Evolutionary conservation across 30 jellyfish, hydroid and myxozoan genomes (phyloP), one percentile per base, ranked within the genome.

Genomic region (Aurelia sp.): DNA sequence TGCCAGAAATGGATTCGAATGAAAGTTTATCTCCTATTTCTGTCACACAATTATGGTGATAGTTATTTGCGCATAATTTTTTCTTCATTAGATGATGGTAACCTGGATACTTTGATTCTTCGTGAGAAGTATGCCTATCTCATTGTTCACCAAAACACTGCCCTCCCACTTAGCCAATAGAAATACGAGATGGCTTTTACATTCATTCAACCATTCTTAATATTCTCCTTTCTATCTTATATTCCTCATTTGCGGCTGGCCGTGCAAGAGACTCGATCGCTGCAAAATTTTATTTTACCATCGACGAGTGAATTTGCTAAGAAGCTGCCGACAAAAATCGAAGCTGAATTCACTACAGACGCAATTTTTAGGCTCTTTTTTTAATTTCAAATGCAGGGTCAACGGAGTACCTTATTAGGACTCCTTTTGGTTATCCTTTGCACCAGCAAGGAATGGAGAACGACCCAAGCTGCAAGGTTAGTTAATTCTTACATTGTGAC

Each of bases 241-340:
- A 20, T 73, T 65, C 52, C 76, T 11, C 92, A 82, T 62, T 82
- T 48, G 72, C 92, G 92, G 92, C 92, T 68, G 92, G 92, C 92
- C 92, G 92, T 69, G 51, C n/a, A 37, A 35, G 66, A 35, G 15
- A 17, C 69, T 59, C 69, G 69, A 17, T 59, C 69, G 23, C 31
- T 59, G 31, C 69, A 59, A 59, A 59, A 21, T 21, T 44, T 44
- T 44, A 44, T 44, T 44, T 44, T 44, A 44, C 55, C 13, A 10
- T 8, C 55, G 55, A 44, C 55, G 55, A 44, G 55, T 44, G 10
- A 44, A 44, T 44, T 44, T 6, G 55, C 55, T 15, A 44, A 44
- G 55, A 44, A 59, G 69, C 69, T 59, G 69, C 27, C 5, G 69
- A 11, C 27, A 59, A 21, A 59, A 59, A 59, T n/a, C 33, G 69